Conservation (phyloP, 2,797 vertebrate species). For the Myiothlypis coronata region DNA sequence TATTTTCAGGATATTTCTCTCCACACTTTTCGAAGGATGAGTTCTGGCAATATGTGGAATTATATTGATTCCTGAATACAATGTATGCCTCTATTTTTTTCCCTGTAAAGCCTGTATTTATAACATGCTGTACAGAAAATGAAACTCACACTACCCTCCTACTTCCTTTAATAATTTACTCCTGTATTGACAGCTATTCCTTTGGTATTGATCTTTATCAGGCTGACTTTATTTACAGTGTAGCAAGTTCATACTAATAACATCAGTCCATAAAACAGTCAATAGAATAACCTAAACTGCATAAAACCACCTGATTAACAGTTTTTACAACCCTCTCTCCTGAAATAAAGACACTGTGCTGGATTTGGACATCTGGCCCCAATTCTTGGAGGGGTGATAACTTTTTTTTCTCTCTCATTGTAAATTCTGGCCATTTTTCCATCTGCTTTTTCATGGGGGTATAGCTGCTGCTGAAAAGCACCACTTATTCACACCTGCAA, state of each 20-base stretch:
- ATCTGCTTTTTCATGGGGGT: not conserved
- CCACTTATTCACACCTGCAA: not conserved
- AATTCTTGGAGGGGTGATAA: conserved; percentile 46
- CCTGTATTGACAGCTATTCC: not conserved
- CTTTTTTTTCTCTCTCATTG: not conserved
- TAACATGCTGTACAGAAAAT: not conserved
- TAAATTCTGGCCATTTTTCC: conserved; percentile 5
- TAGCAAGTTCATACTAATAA: not conserved
- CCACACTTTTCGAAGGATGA: rapidly evolving
- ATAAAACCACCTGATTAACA: conserved; percentile 50
- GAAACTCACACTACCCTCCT: not conserved
- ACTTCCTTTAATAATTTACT: not conserved
- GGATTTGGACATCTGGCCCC: conserved; percentile 59
- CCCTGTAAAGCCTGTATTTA: not conserved
- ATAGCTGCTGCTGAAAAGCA: conserved; percentile 46
- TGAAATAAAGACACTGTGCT: conserved; percentile 40
- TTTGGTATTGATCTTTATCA: not conserved
- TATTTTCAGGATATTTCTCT: not conserved
- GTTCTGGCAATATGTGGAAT: not conserved
- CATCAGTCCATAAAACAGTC: not conserved
- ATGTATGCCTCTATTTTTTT: not conserved
- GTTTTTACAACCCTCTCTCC: conserved; percentile 29
- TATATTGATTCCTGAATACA: not conserved
- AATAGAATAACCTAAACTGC: not conserved
- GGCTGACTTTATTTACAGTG: conserved; percentile 15